These are phyloP conservation scores for Harpagifer antarcticus DNA, from an alignment of 2,797 vertebrate species.

Conservation along the genomic window DNA sequence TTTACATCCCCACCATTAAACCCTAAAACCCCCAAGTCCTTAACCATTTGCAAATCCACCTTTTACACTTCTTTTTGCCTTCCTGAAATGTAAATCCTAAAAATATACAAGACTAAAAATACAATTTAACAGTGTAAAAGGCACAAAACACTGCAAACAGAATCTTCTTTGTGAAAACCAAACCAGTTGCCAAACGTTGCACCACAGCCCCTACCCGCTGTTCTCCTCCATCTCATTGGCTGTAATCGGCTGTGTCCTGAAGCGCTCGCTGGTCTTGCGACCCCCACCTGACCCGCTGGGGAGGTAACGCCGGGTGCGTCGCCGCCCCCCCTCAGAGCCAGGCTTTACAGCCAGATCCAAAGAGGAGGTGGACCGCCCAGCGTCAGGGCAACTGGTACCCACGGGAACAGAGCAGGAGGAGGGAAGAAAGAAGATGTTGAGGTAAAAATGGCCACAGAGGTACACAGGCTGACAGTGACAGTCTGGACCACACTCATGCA, in stretches of 20 bases:
- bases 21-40: too few relatives aligned
- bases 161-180: constrained; percentile 13
- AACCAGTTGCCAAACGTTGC: neutral
- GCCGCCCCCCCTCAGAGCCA: constrained; percentile 69
- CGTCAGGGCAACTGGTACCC: constrained; percentile 61
- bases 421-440: constrained; percentile 33
- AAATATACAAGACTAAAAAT: too few relatives aligned
- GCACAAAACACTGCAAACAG: constrained; percentile 36
- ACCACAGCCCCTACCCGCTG: constrained; percentile 73
- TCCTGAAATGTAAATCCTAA: too few relatives aligned
- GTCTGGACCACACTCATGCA: constrained; percentile 64
- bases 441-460: neutral
- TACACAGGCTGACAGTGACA: constrained; percentile 29
- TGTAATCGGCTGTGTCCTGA: constrained; percentile 88
- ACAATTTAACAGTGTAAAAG: too few relatives aligned
- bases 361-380: constrained; percentile 60
- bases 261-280: constrained; percentile 83
- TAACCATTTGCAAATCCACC: too few relatives aligned
- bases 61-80: too few relatives aligned
- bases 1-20: too few relatives aligned
- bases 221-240: constrained; percentile 84
- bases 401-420: constrained; percentile 22
- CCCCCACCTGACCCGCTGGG: constrained; percentile 53
- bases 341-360: constrained; percentile 76
- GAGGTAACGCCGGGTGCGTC: constrained; percentile 80